Evolutionary conservation across 2,797 vertebrate genomes (phyloP).

Genomic region (Gastrophryne carolinensis): DNA sequence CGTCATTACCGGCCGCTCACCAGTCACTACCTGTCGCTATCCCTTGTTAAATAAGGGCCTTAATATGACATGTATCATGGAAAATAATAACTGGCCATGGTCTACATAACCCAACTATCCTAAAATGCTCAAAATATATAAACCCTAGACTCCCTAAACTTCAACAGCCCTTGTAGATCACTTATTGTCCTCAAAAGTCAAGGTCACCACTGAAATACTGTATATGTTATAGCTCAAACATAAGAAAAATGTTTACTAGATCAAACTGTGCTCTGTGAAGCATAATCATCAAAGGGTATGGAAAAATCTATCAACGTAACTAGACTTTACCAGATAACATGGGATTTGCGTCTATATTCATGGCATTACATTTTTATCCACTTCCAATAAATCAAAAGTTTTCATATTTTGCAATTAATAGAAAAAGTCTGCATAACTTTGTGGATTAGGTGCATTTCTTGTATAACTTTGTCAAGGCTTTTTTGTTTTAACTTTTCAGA

Average conservation of each 20-base stretch:
- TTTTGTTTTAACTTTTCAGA: not conserved
- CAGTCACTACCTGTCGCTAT: too few relatives aligned
- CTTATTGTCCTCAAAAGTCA: not conserved
- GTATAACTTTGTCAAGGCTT: not conserved
- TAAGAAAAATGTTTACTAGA: conserved; percentile 17
- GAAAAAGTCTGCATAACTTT: not conserved
- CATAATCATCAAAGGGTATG: conserved; percentile 9
- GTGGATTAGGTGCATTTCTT: not conserved
- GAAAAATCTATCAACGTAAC: conserved; percentile 32
- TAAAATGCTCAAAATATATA: too few relatives aligned
- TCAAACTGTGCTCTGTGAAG: conserved; percentile 14
- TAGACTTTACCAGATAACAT: conserved; percentile 11
- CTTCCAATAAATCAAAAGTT: not conserved
- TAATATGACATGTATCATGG: too few relatives aligned
- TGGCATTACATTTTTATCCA: conserved; percentile 4
- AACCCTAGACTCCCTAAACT: too few relatives aligned
- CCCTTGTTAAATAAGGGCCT: too few relatives aligned
- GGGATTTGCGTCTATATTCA: conserved; percentile 19
- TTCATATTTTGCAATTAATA: conserved; percentile 7
- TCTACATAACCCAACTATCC: too few relatives aligned
- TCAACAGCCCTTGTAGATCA: too few relatives aligned
- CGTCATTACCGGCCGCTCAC: too few relatives aligned
- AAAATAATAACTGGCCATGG: too few relatives aligned
- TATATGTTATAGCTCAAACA: conserved; percentile 3
- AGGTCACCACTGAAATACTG: not conserved